Evolutionary conservation across 2,888 invertebrate genomes (phyloP), one percentile per base, ranked within the genome.

Genomic region (Ecliptopera silaceata): DNA sequence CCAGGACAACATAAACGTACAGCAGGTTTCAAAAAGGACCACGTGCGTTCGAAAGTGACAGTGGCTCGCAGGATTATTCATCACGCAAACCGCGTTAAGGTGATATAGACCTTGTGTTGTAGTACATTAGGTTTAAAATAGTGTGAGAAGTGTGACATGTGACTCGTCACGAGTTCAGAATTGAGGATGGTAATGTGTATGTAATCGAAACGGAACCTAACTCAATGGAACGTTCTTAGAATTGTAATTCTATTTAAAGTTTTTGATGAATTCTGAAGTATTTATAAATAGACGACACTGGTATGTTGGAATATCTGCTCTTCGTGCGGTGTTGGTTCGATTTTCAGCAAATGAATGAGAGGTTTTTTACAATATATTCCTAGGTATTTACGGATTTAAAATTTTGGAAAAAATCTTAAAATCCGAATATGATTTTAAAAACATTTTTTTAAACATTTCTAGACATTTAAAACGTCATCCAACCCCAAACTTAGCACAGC

Each of bases 41-140:
- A 66, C 63, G 67, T 63, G 65, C 62, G 56, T 60, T 64, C 59
- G 67, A 68, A 68, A 68, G 67, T 66, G 65, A 68, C 61, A 68
- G 67, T 64, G 61, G 42, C 48, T 58, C 57, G 58, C 64, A 53
- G 64, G 58, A 56, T 55, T 63, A 64, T 60, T 68, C 41, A 52
- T 36, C 39, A 43, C 17, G 12, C 4, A 18, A 20, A 4, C 13
- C 15, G 10, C n/a, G 31, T 6, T 29, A 34, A 10, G 10, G 49
- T 8, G 13, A 38, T 20, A 12, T 15, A 11, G 36, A 29, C 44
- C 34, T 57, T 61, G 45, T 34, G 36, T 5, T n/a, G 15, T 29
- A 3, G 12, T 0, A n/a, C 0, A 22, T 55, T 48, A 34, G 41
- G 61, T 51, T 34, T 8, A 54, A 42, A 43, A 26, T 41, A 15